Percentiles rank a stretch among this genome's conserved stretches.
Conservation (phyloP, 2,888 invertebrate species). For the Hemaris fuciformis region DNA sequence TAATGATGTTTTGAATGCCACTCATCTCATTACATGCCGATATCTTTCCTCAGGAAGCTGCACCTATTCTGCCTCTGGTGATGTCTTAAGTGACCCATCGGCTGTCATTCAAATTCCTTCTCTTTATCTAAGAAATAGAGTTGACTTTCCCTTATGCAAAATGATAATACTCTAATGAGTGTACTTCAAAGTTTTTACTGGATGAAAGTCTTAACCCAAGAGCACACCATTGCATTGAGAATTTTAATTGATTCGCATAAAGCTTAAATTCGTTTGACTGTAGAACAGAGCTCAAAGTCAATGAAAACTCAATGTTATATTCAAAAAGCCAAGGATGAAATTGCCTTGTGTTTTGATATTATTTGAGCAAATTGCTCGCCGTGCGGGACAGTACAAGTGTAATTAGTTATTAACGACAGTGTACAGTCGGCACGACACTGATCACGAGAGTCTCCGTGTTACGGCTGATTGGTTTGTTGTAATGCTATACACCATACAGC, state of each 20-base stretch:
- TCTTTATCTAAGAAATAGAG: slow-evolving; percentile 18
- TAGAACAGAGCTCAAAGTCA: not conserved
- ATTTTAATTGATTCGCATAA: slow-evolving; percentile 20
- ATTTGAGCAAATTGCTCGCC: slow-evolving; percentile 51
- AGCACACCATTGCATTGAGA: slow-evolving; percentile 21
- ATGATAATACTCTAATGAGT: slow-evolving; percentile 70
- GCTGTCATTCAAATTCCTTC: slow-evolving; percentile 24
- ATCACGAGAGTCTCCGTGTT: slow-evolving; percentile 50
- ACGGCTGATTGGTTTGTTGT: slow-evolving; percentile 52
- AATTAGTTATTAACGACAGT: slow-evolving; percentile 77
- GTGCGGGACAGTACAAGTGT: slow-evolving; percentile 69
- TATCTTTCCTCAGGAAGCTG: slow-evolving; percentile 70
- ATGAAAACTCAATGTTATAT: not conserved
- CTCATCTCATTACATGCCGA: slow-evolving; percentile 75
- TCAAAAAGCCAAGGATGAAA: slow-evolving; percentile 34
- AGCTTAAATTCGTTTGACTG: not conserved
- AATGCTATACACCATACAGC: not conserved
- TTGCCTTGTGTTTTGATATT: slow-evolving; percentile 29
- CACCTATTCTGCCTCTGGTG: slow-evolving; percentile 44
- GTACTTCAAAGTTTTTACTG: slow-evolving; percentile 44
- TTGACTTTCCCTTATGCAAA: slow-evolving; percentile 23
- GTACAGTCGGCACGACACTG: slow-evolving; percentile 67
- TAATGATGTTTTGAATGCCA: slow-evolving; percentile 75
- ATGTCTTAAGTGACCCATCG: slow-evolving; percentile 40
- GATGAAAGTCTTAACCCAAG: slow-evolving; percentile 53